Percentiles rank a stretch among this genome's conserved stretches.
phyloP scores from a whole-genome alignment of 2,113 vertebrate species.

The Chamaetylas fuelleborni region DNA sequence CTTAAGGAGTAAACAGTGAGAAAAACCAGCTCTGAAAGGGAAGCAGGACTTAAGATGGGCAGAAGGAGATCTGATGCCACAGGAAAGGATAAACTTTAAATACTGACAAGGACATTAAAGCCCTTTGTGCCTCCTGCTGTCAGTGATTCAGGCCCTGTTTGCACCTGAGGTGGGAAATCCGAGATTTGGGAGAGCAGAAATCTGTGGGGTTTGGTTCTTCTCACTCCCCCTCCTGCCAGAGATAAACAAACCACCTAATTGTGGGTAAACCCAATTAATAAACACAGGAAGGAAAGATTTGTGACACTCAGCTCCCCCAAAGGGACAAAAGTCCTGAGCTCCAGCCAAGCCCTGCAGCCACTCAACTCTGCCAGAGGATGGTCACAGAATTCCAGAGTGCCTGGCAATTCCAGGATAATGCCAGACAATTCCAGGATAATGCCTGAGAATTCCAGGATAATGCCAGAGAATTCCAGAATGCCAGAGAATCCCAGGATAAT shows the following conservation, averaged over 20 bases:
- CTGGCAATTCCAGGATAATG: no score
- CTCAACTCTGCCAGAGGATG: no score
- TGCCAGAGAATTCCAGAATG: no score
- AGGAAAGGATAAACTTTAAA: not conserved
- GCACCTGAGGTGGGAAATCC: not conserved
- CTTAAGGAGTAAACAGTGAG: not conserved
- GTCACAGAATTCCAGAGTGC: no score
- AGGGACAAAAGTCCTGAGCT: not conserved
- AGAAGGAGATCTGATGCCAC: not conserved
- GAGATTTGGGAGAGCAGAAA: not conserved
- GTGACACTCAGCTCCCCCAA: not conserved
- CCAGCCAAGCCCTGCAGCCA: not conserved
- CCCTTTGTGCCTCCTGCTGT: not conserved
- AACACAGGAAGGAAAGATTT: not conserved
- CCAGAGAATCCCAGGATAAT: no score
- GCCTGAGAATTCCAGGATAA: no score
- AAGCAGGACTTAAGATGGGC: not conserved
- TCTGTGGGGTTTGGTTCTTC: not conserved
- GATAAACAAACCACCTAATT: not conserved
- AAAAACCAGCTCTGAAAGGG: not conserved
- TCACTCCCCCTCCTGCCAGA: accelerated
- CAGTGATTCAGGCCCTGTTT: not conserved
- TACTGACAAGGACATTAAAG: not conserved
- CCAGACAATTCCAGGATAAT: no score
- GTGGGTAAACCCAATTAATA: not conserved